A percentile compares a stretch with the other conserved stretches of the same genome.
Conservation (phyloP, 2,113 vertebrate genomes). For the Cariama cristata region DNA sequence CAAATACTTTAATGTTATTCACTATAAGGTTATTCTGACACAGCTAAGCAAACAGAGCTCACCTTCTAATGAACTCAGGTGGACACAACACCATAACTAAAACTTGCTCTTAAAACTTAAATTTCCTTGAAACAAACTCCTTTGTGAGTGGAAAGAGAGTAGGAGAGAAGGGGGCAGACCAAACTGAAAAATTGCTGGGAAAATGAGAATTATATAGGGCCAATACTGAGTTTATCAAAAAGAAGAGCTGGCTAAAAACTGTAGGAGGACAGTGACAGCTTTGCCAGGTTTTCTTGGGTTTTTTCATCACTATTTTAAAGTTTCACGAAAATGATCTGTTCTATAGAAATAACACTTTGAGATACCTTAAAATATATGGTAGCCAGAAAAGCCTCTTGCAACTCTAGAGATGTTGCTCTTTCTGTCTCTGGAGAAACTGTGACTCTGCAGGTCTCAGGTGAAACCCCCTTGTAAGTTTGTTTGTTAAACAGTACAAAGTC, state of each 20-base stretch:
- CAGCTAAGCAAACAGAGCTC: not conserved
- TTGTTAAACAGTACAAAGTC: not conserved
- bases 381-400: not conserved
- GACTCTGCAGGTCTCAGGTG: not conserved
- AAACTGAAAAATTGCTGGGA: conserved; percentile 17
- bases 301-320: conserved; percentile 11
- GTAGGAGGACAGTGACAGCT: conserved; percentile 52
- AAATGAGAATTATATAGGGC: conserved; percentile 22
- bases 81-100: not conserved
- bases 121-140: not conserved
- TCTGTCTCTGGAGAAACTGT: not conserved
- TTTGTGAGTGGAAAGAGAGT: not conserved
- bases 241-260: conserved; percentile 52
- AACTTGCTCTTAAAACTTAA: not conserved
- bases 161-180: conserved; percentile 14
- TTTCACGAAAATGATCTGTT: conserved; percentile 11
- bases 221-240: conserved; percentile 44
- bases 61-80: not conserved
- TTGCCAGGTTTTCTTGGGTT: conserved; percentile 8
- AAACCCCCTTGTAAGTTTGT: not conserved
- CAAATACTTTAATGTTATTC: not conserved
- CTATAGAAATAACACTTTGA: not conserved
- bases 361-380: not conserved
- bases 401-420: not conserved
- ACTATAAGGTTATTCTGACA: not conserved